phyloP scores from a whole-genome alignment of 2,797 vertebrate genomes.

The Onychomys torridus region DNA sequence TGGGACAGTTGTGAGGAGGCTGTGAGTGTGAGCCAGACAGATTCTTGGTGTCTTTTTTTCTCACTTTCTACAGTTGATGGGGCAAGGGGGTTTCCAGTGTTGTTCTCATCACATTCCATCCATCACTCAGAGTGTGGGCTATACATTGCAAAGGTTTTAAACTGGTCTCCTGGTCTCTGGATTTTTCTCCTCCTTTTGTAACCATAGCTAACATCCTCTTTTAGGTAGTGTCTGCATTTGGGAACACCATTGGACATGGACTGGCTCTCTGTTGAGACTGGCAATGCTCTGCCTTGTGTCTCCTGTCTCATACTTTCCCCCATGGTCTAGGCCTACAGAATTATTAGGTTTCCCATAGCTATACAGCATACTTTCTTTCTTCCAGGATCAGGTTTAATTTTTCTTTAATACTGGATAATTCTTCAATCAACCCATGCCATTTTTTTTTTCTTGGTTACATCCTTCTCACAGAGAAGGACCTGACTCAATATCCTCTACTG shows the following conservation, averaged over 20 bases:
- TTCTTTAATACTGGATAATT: neutral
- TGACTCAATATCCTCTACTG: fast-evolving
- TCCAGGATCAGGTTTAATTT: neutral
- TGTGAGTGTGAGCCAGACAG: too few species aligned
- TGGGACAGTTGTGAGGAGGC: neutral
- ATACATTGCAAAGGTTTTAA: neutral
- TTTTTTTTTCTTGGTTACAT: neutral
- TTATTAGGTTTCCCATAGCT: neutral
- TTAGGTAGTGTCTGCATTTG: neutral
- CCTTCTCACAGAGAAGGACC: neutral
- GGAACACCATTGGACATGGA: neutral
- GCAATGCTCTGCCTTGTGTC: too few species aligned
- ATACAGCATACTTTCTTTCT: neutral
- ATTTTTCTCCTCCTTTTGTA: neutral
- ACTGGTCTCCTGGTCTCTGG: neutral
- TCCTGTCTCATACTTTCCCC: neutral
- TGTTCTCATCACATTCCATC: neutral
- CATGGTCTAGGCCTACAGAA: neutral
- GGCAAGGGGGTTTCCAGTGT: neutral
- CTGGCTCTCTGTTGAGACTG: neutral
- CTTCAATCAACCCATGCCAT: fast-evolving
- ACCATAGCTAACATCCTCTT: neutral
- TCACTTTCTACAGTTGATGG: neutral
- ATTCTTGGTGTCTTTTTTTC: neutral
- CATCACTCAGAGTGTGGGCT: neutral